Evolutionary conservation across 2,888 invertebrate genomes (phyloP).

Genomic region (Danaus chrysippus): DNA sequence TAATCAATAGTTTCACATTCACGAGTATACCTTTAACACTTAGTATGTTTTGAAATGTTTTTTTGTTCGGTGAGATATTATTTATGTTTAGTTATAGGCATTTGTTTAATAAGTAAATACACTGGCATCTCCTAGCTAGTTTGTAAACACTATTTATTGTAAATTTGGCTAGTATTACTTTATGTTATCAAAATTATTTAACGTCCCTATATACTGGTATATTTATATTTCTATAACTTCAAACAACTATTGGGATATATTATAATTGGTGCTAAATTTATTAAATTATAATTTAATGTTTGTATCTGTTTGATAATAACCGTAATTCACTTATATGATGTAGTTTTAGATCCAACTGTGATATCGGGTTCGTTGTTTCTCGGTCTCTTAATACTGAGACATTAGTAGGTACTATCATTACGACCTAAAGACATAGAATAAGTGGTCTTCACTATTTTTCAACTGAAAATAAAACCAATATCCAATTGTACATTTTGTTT

Average conservation of each 20-base stretch:
- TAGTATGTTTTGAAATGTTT: neutral
- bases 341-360: constrained; percentile 68
- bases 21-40: constrained; percentile 7
- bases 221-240: neutral
- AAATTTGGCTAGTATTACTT: no score
- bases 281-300: constrained; percentile 6
- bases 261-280: constrained; percentile 26
- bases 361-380: constrained; percentile 45
- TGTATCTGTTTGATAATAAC: constrained; percentile 2
- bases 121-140: constrained; percentile 3
- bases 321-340: constrained; percentile 27
- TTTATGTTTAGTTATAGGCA: constrained; percentile 20
- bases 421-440: neutral
- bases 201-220: no score
- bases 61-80: constrained; percentile 4
- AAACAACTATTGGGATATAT: constrained; percentile 1
- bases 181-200: no score
- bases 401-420: constrained; percentile 10
- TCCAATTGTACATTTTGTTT: constrained; percentile 38
- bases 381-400: constrained; percentile 22
- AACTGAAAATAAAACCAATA: constrained; percentile 39
- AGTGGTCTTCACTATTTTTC: constrained; percentile 11
- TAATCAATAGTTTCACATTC: no score
- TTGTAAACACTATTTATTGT: neutral
- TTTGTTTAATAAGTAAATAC: constrained; percentile 23